Conservation (phyloP, 2,797 vertebrate genomes). For the Micrastur ruficollis region DNA sequence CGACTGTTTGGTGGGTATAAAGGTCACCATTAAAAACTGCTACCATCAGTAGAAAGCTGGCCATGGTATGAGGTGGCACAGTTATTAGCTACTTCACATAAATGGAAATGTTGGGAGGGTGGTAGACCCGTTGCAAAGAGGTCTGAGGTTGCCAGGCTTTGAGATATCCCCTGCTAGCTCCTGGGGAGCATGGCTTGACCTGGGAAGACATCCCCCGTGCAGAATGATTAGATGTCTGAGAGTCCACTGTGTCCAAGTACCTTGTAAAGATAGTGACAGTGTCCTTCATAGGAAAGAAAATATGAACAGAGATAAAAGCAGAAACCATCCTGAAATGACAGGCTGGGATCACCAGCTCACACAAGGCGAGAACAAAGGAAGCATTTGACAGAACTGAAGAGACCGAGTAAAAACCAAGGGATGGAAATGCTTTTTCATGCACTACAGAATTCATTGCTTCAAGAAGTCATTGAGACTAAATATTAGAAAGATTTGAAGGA, state of each 20-base stretch:
- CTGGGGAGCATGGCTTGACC: neutral
- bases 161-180: neutral
- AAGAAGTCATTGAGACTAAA: neutral
- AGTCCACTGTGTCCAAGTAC: neutral
- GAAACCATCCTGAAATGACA: neutral
- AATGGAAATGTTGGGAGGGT: neutral
- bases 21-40: neutral
- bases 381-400: neutral
- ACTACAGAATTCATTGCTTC: neutral
- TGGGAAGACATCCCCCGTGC: neutral
- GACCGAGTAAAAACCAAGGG: neutral
- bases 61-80: neutral
- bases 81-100: neutral
- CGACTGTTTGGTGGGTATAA: neutral
- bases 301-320: neutral
- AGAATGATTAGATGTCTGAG: neutral
- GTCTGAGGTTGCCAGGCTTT: neutral
- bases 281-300: neutral
- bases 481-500: neutral
- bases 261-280: fast-evolving
- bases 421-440: neutral
- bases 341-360: neutral
- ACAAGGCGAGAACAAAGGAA: neutral
- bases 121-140: neutral
- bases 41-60: neutral